Evolutionary conservation across 2,797 vertebrate genomes (phyloP).

Genomic region (Dallia pectoralis): DNA sequence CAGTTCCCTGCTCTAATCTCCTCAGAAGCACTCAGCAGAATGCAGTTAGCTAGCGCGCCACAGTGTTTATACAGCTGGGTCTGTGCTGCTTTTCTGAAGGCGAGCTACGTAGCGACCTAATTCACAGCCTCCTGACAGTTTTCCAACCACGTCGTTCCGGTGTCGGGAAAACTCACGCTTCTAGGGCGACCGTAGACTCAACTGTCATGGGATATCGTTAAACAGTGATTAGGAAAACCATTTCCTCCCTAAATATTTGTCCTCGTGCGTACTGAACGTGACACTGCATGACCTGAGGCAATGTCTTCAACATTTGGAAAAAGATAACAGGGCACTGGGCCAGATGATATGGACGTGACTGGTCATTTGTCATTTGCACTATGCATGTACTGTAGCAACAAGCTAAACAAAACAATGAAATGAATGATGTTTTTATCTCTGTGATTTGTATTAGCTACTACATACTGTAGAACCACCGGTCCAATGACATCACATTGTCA

Average conservation of each 20-base stretch:
- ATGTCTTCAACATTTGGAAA: background rate
- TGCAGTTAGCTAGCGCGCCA: slow-evolving; percentile 20
- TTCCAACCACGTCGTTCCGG: slow-evolving; percentile 39
- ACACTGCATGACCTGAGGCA: background rate
- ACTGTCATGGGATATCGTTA: slow-evolving; percentile 45
- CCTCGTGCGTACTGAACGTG: background rate
- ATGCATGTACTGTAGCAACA: background rate
- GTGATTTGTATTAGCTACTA: background rate
- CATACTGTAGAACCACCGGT: background rate
- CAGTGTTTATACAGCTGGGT: slow-evolving; percentile 13
- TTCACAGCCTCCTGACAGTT: slow-evolving; percentile 13
- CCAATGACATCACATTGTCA: background rate
- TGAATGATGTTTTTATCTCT: background rate
- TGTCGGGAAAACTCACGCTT: slow-evolving; percentile 21
- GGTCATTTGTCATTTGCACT: background rate
- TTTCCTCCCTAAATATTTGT: background rate
- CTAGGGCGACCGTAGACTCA: slow-evolving; percentile 33
- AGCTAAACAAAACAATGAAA: background rate
- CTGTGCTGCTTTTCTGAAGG: slow-evolving; percentile 9
- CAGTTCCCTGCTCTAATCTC: slow-evolving; percentile 30
- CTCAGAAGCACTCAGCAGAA: slow-evolving; percentile 28
- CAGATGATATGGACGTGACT: background rate
- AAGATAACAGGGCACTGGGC: background rate
- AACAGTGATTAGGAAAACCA: slow-evolving; percentile 1
- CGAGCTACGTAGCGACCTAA: slow-evolving; percentile 22